A percentile compares a stretch with the other conserved stretches of the same genome.
Evolutionary conservation across 1,140 invertebrate genomes (phyloP).

Genomic region (Mya arenaria): DNA sequence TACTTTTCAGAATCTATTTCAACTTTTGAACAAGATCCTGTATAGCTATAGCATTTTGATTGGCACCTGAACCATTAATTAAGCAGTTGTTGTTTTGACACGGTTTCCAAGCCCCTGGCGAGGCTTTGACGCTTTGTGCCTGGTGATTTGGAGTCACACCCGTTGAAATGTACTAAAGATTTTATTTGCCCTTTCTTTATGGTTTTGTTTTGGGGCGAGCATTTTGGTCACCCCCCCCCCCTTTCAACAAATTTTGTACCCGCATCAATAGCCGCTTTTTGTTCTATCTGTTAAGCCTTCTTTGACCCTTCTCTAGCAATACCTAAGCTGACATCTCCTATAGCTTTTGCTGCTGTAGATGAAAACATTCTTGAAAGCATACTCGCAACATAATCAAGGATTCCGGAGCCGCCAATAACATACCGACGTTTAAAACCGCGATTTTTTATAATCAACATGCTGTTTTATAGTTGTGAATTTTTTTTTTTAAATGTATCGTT

Average conservation of each 20-base stretch:
- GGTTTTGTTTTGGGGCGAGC: background rate
- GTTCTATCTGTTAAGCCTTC: background rate
- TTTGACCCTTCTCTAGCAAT: background rate
- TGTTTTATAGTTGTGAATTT: background rate
- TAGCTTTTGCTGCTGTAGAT: background rate
- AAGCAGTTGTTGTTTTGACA: background rate
- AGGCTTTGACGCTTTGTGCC: no score
- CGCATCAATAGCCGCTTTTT: background rate
- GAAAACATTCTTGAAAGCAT: background rate
- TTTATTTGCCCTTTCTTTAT: background rate
- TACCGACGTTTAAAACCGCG: background rate
- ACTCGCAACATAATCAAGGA: background rate
- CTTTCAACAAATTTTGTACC: background rate
- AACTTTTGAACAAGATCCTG: conserved; percentile 15
- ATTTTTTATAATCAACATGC: background rate
- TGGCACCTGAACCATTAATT: background rate
- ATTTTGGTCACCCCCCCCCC: background rate
- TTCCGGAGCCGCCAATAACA: background rate
- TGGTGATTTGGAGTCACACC: no score
- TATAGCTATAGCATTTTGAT: background rate
- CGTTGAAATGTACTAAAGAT: background rate
- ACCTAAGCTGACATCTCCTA: background rate
- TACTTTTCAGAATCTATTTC: conserved; percentile 2
- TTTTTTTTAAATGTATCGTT: background rate
- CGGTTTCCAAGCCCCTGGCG: background rate